These are phyloP conservation scores for Corydoras maculifer DNA, from an alignment of 2,113 vertebrate genomes.

Conservation along the genomic window DNA sequence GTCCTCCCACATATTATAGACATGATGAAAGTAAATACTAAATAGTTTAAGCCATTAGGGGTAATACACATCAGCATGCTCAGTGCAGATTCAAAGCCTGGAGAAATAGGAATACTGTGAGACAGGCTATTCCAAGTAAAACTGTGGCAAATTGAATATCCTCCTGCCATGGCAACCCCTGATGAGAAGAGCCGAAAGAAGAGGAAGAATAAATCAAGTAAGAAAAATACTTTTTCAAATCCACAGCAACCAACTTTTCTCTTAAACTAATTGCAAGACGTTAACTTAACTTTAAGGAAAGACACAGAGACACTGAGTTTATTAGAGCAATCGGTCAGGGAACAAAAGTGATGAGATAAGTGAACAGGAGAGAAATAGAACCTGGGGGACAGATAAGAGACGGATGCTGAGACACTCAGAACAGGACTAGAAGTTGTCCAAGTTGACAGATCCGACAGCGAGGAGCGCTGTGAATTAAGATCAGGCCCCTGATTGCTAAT, in stretches of 20 bases:
- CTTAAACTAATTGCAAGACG: constrained; percentile 1
- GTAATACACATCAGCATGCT: too few relatives aligned
- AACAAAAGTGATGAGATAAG: constrained; percentile 12
- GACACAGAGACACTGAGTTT: constrained; percentile 13
- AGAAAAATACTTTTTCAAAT: not conserved
- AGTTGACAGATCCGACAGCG: not conserved
- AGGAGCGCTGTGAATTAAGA: not conserved
- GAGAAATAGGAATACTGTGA: too few relatives aligned
- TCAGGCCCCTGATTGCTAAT: not conserved
- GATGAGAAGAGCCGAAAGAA: too few relatives aligned
- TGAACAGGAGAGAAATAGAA: not conserved
- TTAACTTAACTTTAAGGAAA: constrained; percentile 7
- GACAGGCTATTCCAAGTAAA: too few relatives aligned
- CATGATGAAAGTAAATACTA: too few relatives aligned
- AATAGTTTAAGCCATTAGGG: too few relatives aligned
- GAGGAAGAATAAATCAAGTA: too few relatives aligned
- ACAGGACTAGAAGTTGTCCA: not conserved
- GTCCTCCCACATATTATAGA: too few relatives aligned
- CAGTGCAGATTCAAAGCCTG: too few relatives aligned
- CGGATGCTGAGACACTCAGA: not conserved
- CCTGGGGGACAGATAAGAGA: not conserved
- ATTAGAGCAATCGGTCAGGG: constrained; percentile 12
- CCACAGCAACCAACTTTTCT: constrained; percentile 6
- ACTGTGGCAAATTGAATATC: too few relatives aligned
- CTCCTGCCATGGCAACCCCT: too few relatives aligned